Evolutionary conservation across 2,113 vertebrate species (phyloP).

Genomic region (Pongo pygmaeus): DNA sequence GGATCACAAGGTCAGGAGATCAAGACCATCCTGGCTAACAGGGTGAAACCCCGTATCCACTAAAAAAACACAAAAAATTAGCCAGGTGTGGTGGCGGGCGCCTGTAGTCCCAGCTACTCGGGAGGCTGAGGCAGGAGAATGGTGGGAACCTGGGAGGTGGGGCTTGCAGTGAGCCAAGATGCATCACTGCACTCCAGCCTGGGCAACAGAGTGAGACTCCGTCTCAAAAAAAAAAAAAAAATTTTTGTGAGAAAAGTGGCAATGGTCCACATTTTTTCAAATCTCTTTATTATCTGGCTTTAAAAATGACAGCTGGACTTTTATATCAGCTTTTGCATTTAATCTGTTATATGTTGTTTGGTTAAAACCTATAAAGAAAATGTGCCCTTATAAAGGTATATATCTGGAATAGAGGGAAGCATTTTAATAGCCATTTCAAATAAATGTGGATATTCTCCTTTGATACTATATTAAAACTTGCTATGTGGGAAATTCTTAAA

Average conservation of each 20-base stretch:
- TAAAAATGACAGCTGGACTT: background rate
- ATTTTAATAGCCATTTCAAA: constrained; percentile 8
- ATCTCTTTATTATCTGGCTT: background rate
- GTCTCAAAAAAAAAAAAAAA: background rate
- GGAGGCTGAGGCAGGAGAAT: too few relatives aligned
- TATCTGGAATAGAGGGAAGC: background rate
- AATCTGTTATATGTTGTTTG: background rate
- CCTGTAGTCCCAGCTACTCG: too few relatives aligned
- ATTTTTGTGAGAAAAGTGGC: background rate
- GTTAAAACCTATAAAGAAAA: constrained; percentile 43
- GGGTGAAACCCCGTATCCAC: too few relatives aligned
- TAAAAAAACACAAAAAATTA: too few relatives aligned
- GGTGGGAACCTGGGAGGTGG: too few relatives aligned
- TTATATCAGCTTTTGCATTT: background rate
- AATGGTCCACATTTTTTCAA: background rate
- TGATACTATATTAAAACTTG: background rate
- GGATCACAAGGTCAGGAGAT: too few relatives aligned
- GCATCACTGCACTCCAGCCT: too few relatives aligned
- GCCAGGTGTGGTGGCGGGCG: too few relatives aligned
- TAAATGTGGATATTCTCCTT: background rate
- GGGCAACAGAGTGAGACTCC: too few relatives aligned
- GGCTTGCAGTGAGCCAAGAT: too few relatives aligned
- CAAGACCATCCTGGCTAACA: too few relatives aligned
- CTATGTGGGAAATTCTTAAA: background rate
- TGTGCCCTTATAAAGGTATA: background rate